Evolutionary conservation across 2,888 invertebrate genomes (phyloP).

Genomic region (Epirrita christyi): DNA sequence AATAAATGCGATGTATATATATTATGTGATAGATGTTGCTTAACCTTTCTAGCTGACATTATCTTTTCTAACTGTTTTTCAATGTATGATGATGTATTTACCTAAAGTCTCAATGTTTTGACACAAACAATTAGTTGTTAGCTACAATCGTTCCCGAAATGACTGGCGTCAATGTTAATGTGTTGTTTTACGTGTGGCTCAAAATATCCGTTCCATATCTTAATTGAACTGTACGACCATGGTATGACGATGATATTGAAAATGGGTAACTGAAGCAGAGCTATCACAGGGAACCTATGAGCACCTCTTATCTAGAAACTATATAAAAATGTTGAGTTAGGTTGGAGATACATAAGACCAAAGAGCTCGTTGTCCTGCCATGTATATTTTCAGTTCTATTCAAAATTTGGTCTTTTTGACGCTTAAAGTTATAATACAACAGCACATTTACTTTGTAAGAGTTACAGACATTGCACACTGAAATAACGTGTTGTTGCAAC

Average conservation of each 20-base stretch:
- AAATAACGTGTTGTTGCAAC: neutral
- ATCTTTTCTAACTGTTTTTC: too few relatives aligned
- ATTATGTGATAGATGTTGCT: too few relatives aligned
- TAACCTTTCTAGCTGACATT: too few relatives aligned
- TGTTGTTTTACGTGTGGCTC: constrained; percentile 38
- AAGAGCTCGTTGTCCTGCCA: too few relatives aligned
- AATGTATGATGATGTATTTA: neutral
- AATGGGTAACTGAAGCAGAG: constrained; percentile 20
- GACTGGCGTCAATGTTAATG: constrained; percentile 34
- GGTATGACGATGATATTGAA: constrained; percentile 33
- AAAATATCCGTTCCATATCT: constrained; percentile 37
- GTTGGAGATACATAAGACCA: too few relatives aligned
- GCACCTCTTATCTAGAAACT: neutral
- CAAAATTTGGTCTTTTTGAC: too few relatives aligned
- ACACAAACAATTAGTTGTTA: constrained; percentile 1
- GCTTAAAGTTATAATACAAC: too few relatives aligned
- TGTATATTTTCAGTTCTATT: too few relatives aligned
- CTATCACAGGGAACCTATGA: neutral
- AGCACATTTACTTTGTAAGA: too few relatives aligned
- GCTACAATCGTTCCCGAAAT: constrained; percentile 17
- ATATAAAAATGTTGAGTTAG: too few relatives aligned
- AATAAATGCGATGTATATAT: too few relatives aligned
- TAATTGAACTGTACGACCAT: too few relatives aligned
- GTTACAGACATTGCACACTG: neutral
- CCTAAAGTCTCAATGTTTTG: neutral